Conservation (phyloP, 2,888 invertebrate genomes). For the Parthenolecanium corni region DNA sequence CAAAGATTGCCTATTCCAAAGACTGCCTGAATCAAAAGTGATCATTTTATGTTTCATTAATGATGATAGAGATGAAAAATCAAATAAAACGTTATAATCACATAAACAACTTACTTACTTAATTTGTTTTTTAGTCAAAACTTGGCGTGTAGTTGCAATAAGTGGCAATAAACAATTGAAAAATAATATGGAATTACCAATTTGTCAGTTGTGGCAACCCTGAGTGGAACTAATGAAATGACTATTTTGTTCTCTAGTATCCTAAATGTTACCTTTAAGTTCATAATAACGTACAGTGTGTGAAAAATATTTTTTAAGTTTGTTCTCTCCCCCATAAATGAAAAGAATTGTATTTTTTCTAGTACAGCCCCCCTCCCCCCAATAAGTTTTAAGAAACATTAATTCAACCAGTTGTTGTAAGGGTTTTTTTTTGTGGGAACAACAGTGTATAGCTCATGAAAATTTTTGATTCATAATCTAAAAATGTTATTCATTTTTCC, state of each 20-base stretch:
- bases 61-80: constrained; percentile 3
- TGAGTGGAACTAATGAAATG: constrained; percentile 24
- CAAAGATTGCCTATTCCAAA: constrained; percentile 29
- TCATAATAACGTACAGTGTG: too few species aligned
- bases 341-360: neutral
- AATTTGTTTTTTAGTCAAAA: neutral
- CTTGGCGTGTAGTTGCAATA: constrained; percentile 11
- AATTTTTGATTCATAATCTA: neutral
- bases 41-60: constrained; percentile 19
- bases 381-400: neutral
- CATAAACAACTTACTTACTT: neutral
- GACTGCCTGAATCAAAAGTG: constrained; percentile 28
- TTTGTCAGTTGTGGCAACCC: constrained; percentile 28
- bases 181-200: constrained; percentile 20
- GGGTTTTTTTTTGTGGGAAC: neutral
- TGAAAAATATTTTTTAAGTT: neutral
- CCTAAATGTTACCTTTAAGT: constrained; percentile 28
- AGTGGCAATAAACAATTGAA: neutral
- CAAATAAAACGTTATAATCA: constrained; percentile 8
- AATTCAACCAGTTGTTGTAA: neutral
- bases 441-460: neutral
- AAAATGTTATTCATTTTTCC: neutral
- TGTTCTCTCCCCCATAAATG: neutral
- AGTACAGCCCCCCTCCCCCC: neutral
- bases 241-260: constrained; percentile 24